Conservation (phyloP, 2,113 vertebrate genomes). For the Petromus typicus region DNA sequence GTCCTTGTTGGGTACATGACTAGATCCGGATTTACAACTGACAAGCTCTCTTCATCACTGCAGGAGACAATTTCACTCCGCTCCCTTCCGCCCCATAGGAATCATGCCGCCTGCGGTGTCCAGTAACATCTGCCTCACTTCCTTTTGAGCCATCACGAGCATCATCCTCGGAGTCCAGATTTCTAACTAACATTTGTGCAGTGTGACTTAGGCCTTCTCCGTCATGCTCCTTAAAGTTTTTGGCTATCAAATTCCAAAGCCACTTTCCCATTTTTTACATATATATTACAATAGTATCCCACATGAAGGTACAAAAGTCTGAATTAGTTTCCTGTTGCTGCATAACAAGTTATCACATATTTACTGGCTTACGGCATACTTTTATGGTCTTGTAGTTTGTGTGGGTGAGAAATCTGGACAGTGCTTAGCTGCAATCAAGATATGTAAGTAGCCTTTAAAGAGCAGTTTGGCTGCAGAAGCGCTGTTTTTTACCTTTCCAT, state of each 20-base stretch:
- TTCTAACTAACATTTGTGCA: not conserved
- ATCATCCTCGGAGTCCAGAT: conserved; percentile 1
- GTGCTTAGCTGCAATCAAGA: not conserved
- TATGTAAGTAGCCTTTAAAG: not conserved
- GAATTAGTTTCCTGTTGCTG: not conserved
- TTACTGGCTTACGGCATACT: not conserved
- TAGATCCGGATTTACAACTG: not conserved
- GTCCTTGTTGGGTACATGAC: not conserved
- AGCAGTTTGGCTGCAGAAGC: not conserved
- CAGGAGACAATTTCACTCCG: not conserved
- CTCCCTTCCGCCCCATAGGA: not conserved
- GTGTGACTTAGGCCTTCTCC: not conserved
- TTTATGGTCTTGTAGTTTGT: not conserved
- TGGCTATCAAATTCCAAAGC: not conserved
- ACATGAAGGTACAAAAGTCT: not conserved
- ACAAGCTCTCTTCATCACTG: not conserved
- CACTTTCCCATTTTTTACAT: not conserved
- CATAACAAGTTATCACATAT: not conserved
- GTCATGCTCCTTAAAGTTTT: not conserved
- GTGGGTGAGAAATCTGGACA: not conserved
- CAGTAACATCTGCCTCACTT: not conserved
- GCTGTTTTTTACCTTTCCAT: not conserved
- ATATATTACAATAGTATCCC: not conserved
- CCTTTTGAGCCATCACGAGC: not conserved
- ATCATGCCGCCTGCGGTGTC: not conserved